A percentile compares a stretch with the other conserved stretches of the same genome.
These are phyloP conservation scores for Merodon equestris DNA, from an alignment of 2,888 invertebrate genomes.

Conservation along the genomic window DNA sequence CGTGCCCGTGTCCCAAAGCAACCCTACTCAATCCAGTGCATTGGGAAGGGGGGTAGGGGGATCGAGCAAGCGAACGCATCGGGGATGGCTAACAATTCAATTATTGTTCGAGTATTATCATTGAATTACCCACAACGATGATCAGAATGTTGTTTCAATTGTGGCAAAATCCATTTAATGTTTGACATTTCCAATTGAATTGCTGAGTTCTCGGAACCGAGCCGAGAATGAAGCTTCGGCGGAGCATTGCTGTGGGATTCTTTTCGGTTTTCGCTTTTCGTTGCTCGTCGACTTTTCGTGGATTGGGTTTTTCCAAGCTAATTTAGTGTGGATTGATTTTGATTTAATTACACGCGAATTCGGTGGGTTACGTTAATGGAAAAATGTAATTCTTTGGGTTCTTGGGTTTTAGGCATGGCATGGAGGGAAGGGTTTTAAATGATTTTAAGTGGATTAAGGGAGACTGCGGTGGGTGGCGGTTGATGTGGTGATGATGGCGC, in stretches of 20 bases:
- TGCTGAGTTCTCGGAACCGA: neutral
- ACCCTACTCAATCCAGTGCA: neutral
- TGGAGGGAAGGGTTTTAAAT: neutral
- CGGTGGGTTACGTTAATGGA: conserved; percentile 33
- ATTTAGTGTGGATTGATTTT: conserved; percentile 37
- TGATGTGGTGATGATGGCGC: too few species aligned
- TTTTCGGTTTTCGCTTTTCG: too few species aligned
- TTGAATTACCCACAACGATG: conserved; percentile 33
- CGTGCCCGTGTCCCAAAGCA: neutral
- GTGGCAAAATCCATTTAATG: conserved; percentile 33
- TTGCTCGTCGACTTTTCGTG: neutral
- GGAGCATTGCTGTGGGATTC: conserved; percentile 15
- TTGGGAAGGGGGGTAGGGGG: neutral
- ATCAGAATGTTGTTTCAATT: conserved; percentile 41
- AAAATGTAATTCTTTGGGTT: conserved; percentile 26
- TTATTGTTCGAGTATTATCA: conserved; percentile 35
- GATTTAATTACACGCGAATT: conserved; percentile 35
- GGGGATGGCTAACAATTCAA: conserved; percentile 36
- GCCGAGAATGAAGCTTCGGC: conserved; percentile 11
- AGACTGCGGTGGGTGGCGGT: neutral
- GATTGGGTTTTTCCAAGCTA: conserved; percentile 38
- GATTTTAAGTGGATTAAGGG: conserved; percentile 12
- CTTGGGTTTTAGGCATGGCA: neutral
- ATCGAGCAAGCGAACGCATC: neutral
- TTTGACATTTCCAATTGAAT: conserved; percentile 32